A percentile compares a stretch with the other conserved stretches of the same genome.
Conservation (phyloP, 2,888 invertebrate species). For the Limnephilus marmoratus region DNA sequence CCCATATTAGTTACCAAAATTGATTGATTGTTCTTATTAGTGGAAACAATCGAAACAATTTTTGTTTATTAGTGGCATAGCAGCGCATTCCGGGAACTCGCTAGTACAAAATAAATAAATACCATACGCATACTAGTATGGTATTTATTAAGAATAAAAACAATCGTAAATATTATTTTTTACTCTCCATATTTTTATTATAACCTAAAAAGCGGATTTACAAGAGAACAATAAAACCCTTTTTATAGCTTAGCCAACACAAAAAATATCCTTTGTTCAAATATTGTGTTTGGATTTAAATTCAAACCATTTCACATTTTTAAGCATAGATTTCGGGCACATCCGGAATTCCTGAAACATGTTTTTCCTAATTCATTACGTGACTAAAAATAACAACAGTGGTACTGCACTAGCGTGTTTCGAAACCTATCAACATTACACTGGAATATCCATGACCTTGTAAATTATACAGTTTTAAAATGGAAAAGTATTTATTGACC, state of each 20-base stretch:
- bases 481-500: background rate
- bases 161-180: background rate
- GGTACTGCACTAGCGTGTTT: background rate
- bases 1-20: no score
- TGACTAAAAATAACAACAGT: background rate
- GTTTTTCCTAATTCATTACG: slow-evolving; percentile 15
- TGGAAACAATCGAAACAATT: no score
- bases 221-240: background rate
- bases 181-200: background rate
- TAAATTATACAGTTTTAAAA: background rate
- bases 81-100: no score
- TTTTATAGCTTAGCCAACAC: background rate
- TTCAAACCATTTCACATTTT: background rate
- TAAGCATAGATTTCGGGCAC: slow-evolving; percentile 6
- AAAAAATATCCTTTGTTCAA: background rate
- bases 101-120: background rate
- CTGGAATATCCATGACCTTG: background rate
- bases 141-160: background rate
- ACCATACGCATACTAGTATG: background rate
- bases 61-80: no score
- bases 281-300: background rate
- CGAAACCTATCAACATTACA: background rate
- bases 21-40: no score
- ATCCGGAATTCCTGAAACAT: background rate
- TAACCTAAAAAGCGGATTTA: background rate